Percentiles rank a stretch among this genome's conserved stretches.
phyloP scores from a whole-genome alignment of 2,113 vertebrate genomes.

The Poeciliopsis prolifica region DNA sequence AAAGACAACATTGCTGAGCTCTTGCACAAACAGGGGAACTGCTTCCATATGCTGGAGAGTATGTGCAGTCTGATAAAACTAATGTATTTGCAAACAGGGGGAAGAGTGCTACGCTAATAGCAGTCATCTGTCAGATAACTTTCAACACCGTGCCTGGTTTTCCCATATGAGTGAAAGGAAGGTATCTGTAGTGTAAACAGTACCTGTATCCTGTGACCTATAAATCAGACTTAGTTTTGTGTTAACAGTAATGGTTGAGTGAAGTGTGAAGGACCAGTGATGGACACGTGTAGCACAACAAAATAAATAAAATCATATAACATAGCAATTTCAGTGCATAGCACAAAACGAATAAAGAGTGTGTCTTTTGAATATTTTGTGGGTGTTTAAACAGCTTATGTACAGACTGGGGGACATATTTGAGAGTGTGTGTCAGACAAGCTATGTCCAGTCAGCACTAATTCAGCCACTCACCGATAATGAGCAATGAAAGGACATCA shows the following conservation, averaged over 20 bases:
- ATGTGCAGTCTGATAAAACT: conserved; percentile 50
- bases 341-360: background rate
- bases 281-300: conserved; percentile 5
- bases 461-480: conserved; percentile 63
- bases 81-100: conserved; percentile 30
- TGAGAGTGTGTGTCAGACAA: conserved; percentile 20
- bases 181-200: conserved; percentile 49
- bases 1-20: conserved; percentile 41
- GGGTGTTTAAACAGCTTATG: conserved; percentile 17
- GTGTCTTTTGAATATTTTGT: background rate
- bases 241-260: conserved; percentile 42
- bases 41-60: conserved; percentile 46
- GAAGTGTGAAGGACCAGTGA: conserved; percentile 47
- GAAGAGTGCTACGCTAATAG: conserved; percentile 33
- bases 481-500: conserved; percentile 69
- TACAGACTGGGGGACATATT: background rate
- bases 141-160: conserved; percentile 49
- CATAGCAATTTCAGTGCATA: background rate
- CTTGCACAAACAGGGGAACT: conserved; percentile 49
- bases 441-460: conserved; percentile 66
- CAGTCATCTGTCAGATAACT: conserved; percentile 58
- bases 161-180: conserved; percentile 28
- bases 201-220: conserved; percentile 23
- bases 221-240: conserved; percentile 56
- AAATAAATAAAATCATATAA: background rate